A percentile compares a stretch with the other conserved stretches of the same genome.
Conservation (phyloP, 1,140 invertebrate genomes). For the Papilio helenus region DNA sequence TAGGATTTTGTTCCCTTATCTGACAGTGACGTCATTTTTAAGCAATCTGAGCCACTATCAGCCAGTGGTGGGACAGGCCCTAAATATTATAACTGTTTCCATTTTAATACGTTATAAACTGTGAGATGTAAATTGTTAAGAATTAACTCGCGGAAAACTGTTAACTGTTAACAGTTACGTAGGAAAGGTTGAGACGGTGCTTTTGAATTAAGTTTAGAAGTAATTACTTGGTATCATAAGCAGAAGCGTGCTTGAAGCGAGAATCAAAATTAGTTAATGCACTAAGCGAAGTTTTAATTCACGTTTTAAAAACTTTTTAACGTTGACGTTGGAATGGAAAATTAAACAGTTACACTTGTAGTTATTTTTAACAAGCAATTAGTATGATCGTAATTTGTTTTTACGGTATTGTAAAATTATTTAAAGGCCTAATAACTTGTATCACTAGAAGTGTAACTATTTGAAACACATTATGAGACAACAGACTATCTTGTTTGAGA, state of each 20-base stretch:
- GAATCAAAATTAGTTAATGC: slow-evolving; percentile 10
- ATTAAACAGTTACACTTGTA: not conserved
- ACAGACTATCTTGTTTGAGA: too few species aligned
- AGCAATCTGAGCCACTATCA: too few species aligned
- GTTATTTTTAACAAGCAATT: not conserved
- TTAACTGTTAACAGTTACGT: not conserved
- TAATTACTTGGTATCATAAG: slow-evolving; percentile 15
- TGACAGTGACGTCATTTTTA: too few species aligned
- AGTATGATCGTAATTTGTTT: not conserved
- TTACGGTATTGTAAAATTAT: too few species aligned
- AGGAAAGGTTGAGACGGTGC: not conserved
- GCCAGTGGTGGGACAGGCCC: too few species aligned
- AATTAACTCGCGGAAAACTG: not conserved
- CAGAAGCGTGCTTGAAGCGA: not conserved
- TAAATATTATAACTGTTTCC: not conserved
- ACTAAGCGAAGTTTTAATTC: not conserved
- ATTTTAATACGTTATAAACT: not conserved
- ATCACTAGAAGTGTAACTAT: too few species aligned
- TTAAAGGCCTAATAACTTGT: too few species aligned
- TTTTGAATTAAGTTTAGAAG: slow-evolving; percentile 1
- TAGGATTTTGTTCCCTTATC: too few species aligned
- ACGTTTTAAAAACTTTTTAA: not conserved
- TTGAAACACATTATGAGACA: too few species aligned
- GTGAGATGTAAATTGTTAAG: not conserved
- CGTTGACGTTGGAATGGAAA: not conserved